Conservation (phyloP, 2,888 invertebrate genomes). For the Archips crataeganus region DNA sequence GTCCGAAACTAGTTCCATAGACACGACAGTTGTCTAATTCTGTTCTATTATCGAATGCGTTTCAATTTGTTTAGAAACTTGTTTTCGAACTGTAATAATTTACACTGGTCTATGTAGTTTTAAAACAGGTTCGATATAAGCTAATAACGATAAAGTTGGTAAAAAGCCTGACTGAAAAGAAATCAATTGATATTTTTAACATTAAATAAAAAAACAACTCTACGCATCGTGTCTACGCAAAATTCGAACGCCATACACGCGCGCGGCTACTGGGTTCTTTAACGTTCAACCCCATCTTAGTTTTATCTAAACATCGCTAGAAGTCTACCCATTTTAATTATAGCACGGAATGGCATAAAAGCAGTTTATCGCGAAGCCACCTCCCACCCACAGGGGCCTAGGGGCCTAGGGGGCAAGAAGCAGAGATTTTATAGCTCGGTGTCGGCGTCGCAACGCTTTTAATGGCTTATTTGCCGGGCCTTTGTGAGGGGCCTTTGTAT, state of each 20-base stretch:
- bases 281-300: constrained; percentile 52
- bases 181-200: background rate
- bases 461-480: constrained; percentile 85
- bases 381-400: constrained; percentile 52
- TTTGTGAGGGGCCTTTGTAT: constrained; percentile 75
- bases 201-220: background rate
- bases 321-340: constrained; percentile 83
- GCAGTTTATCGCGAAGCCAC: constrained; percentile 70
- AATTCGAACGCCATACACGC: constrained; percentile 9
- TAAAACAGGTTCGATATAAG: background rate
- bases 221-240: background rate
- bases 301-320: constrained; percentile 51
- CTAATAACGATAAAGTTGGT: too few species aligned
- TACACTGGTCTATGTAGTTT: background rate
- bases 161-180: background rate
- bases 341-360: constrained; percentile 81
- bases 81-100: constrained; percentile 22
- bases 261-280: constrained; percentile 61
- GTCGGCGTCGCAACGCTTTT: constrained; percentile 80
- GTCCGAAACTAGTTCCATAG: constrained; percentile 47
- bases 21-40: constrained; percentile 48
- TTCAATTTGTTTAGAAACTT: constrained; percentile 11
- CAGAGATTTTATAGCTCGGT: constrained; percentile 81
- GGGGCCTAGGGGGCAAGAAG: constrained; percentile 74
- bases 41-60: constrained; percentile 36